These are phyloP conservation scores for Arvicanthis niloticus DNA, from an alignment of 2,113 vertebrate genomes.

Conservation along the genomic window DNA sequence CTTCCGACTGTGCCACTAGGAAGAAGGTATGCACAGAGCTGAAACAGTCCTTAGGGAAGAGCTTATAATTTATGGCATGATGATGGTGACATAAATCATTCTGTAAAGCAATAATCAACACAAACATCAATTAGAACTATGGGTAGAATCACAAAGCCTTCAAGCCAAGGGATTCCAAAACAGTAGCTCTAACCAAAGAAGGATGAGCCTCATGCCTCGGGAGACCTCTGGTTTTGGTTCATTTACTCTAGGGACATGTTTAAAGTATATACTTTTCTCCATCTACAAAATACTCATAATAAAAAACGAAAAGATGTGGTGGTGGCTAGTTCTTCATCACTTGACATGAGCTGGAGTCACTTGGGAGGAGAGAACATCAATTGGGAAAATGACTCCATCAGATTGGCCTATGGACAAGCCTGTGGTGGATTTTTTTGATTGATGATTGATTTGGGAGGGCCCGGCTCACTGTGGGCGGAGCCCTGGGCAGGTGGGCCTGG, in stretches of 20 bases:
- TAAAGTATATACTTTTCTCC: not conserved
- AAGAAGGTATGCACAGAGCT: not conserved
- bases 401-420: not conserved
- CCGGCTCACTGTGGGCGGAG: not conserved
- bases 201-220: not conserved
- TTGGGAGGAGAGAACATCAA: not conserved
- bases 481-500: not conserved
- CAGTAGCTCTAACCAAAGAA: not conserved
- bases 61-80: not conserved
- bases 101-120: not conserved
- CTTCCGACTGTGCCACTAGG: not conserved
- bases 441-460: not conserved
- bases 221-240: not conserved
- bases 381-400: not conserved
- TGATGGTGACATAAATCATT: not conserved
- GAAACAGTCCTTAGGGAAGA: not conserved
- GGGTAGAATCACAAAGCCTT: not conserved
- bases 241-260: not conserved
- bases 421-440: not conserved
- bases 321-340: not conserved
- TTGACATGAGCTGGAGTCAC: not conserved
- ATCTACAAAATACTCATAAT: not conserved
- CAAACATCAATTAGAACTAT: not conserved
- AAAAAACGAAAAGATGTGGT: not conserved
- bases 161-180: not conserved